A percentile compares a stretch with the other conserved stretches of the same genome.
Evolutionary conservation across 1,140 invertebrate genomes (phyloP).

Genomic region (Cydia pomonella): DNA sequence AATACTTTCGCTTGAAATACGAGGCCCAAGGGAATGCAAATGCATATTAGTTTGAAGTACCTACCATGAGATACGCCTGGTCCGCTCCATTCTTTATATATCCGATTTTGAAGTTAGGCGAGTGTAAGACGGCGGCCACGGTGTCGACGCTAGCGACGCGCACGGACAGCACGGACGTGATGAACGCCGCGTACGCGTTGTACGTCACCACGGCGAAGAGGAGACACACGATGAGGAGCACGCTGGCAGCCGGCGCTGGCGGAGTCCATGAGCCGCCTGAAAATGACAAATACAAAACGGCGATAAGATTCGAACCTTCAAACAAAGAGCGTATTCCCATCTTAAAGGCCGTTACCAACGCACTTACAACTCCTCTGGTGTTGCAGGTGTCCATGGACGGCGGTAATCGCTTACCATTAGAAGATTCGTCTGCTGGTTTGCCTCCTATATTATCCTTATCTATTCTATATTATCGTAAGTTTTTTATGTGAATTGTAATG

Average conservation of each 20-base stretch:
- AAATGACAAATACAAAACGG: slow-evolving; percentile 33
- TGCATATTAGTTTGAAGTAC: neutral
- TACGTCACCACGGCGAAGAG: slow-evolving; percentile 82
- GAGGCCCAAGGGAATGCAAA: too few species aligned
- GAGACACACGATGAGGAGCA: slow-evolving; percentile 81
- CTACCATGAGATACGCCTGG: slow-evolving; percentile 79
- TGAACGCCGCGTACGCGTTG: slow-evolving; percentile 83
- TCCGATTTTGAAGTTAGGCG: slow-evolving; percentile 81
- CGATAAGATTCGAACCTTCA: too few species aligned
- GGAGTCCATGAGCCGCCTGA: slow-evolving; percentile 82
- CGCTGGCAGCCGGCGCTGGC: slow-evolving; percentile 80
- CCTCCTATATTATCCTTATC: too few species aligned
- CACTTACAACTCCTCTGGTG: too few species aligned
- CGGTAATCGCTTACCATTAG: too few species aligned
- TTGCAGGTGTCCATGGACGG: too few species aligned
- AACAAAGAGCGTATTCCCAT: too few species aligned
- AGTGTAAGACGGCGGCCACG: slow-evolving; percentile 81
- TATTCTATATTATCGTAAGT: too few species aligned
- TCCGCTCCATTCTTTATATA: slow-evolving; percentile 80
- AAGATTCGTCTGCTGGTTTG: too few species aligned
- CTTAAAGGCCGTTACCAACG: too few species aligned
- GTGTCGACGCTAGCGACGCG: slow-evolving; percentile 81
- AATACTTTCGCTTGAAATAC: too few species aligned
- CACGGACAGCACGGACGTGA: slow-evolving; percentile 84
- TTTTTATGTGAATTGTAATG: too few species aligned